Percentiles rank a stretch among this genome's conserved stretches.
These are phyloP conservation scores for Varecia variegata DNA, from an alignment of 2,797 vertebrate genomes.

Conservation along the genomic window DNA sequence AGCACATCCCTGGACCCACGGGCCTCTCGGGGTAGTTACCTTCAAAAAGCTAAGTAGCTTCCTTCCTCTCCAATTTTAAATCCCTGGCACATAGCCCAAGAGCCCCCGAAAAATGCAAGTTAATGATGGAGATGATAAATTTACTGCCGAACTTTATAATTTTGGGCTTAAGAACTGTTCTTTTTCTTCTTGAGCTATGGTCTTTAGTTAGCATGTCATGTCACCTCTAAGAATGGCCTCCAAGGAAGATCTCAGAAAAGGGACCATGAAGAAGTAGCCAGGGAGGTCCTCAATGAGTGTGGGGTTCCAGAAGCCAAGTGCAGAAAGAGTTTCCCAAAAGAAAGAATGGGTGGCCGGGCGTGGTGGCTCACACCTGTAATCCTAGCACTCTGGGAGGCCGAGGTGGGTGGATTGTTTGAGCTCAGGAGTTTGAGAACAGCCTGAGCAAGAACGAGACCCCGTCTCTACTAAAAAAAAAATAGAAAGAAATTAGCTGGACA, in stretches of 20 bases:
- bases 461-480: too few relatives aligned
- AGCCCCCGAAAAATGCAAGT: not conserved
- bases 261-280: not conserved
- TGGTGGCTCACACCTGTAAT: too few relatives aligned
- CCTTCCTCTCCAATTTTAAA: conserved; percentile 43
- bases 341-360: not conserved
- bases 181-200: not conserved
- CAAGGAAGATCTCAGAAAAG: not conserved
- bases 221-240: not conserved
- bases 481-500: too few relatives aligned
- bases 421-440: too few relatives aligned
- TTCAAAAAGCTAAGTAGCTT: not conserved
- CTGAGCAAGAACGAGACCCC: too few relatives aligned
- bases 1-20: not conserved
- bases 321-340: not conserved
- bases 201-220: not conserved
- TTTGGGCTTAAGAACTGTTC: not conserved
- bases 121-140: not conserved
- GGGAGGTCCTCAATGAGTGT: not conserved
- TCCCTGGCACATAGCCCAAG: not conserved
- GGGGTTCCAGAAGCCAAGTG: not conserved
- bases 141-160: not conserved
- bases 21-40: not conserved
- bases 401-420: too few relatives aligned
- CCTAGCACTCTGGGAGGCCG: too few relatives aligned